These are phyloP conservation scores for Musca domestica DNA, from an alignment of 1,140 invertebrate species.

Conservation along the genomic window DNA sequence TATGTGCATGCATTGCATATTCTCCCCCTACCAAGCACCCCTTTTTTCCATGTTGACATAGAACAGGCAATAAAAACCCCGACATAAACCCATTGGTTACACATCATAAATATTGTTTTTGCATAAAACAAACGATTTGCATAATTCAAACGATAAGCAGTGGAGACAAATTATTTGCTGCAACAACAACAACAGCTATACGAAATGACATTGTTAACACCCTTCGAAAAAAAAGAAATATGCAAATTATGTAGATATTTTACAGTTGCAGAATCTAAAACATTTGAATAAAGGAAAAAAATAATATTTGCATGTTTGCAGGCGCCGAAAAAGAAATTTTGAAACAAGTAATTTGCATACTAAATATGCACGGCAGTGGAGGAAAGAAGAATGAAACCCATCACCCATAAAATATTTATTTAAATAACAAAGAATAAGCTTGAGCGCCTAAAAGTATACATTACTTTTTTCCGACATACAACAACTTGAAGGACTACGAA, in stretches of 20 bases:
- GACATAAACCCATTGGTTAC: background rate
- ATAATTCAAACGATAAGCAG: background rate
- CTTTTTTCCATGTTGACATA: too few species aligned
- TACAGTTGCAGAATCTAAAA: background rate
- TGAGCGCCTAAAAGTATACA: too few species aligned
- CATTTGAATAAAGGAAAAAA: background rate
- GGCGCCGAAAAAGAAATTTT: background rate
- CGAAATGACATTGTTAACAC: too few species aligned
- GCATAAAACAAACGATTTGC: background rate
- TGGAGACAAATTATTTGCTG: background rate
- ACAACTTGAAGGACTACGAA: too few species aligned
- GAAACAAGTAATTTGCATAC: background rate
- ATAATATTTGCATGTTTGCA: background rate
- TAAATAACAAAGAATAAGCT: too few species aligned
- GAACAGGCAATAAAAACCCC: background rate
- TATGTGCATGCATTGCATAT: too few species aligned
- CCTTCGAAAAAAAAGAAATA: slow-evolving; percentile 1
- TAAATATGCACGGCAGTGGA: background rate
- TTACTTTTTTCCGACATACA: too few species aligned
- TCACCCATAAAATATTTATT: too few species aligned
- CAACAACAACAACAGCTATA: too few species aligned
- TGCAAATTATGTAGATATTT: slow-evolving; percentile 5
- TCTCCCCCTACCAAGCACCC: too few species aligned
- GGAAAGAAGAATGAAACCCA: too few species aligned
- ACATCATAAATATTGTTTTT: background rate